Evolutionary conservation across 2,888 invertebrate genomes (phyloP), one percentile per base, ranked within the genome.

Genomic region (Tricholauxania praeusta): DNA sequence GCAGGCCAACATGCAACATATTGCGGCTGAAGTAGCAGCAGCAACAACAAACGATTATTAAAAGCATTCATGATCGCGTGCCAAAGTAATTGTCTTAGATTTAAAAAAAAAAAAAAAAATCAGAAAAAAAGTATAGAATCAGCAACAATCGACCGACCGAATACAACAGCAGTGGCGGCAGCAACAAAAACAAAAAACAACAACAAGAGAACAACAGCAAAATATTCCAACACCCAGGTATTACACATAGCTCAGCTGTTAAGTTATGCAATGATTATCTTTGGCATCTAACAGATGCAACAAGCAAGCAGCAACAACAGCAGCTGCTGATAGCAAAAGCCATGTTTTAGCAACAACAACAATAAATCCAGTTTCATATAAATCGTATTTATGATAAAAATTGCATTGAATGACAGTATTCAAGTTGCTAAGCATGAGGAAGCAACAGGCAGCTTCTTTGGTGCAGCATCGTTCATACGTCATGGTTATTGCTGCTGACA

Each of bases 11-110:
- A 60, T 60, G 59, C 59, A 60, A 60, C 59, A 28, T 28, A 28
- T 60, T 60, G 59, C 17, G 47, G n/a, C 39, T 32, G 47, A 57
- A 28, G 15, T 17, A 19, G 22, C 32, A 53, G 47, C 55, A 70
- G 53, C 55, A 55, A 17, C n/a, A 39, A 53, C 7, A 52, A 55
- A 32, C 12, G 32, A 32, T 39, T n/a, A 63, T 57, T 69, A 32
- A 69, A 60, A 60, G 47, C 68, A 59, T 57, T 28, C 59, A 69
- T 32, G 39, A 70, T 70, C 70, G 70, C 70, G 70, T 70, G 70
- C 70, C 63, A 70, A 53, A 70, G 64, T 51, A 64, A 64, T 64
- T 64, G 51, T 64, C 51, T 51, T 15, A 47, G 19, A 55, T 17
- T 51, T 8, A 17, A n/a, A 17, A 55, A 39, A 19, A 12, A 28